These are phyloP conservation scores for Nasonia oneida DNA, from an alignment of 2,888 invertebrate species.

Conservation along the genomic window DNA sequence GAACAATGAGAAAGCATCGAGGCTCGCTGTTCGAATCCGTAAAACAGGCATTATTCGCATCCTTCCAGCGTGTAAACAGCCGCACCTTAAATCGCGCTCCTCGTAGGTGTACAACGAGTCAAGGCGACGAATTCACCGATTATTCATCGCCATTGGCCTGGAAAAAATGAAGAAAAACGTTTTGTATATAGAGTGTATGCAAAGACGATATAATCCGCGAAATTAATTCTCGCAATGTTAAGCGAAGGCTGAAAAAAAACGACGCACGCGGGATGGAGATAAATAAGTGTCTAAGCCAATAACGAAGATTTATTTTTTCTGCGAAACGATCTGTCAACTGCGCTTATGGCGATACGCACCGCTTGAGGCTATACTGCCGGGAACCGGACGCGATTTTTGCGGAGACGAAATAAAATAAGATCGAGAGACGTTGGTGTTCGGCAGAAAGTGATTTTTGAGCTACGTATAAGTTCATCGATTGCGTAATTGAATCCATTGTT, in stretches of 20 bases:
- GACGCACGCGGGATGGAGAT: conserved; percentile 9
- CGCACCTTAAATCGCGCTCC: background rate
- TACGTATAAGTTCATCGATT: background rate
- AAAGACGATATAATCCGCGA: conserved; percentile 8
- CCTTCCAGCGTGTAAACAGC: background rate
- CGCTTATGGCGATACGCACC: conserved; percentile 3
- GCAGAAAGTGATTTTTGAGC: background rate
- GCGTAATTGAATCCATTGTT: background rate
- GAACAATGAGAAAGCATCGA: background rate
- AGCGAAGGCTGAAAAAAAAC: background rate
- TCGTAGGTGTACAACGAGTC: conserved; percentile 2
- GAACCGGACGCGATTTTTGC: background rate
- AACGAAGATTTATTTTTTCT: conserved; percentile 46
- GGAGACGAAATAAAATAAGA: background rate
- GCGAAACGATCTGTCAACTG: conserved; percentile 37
- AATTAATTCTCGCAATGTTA: background rate
- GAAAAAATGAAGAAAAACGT: background rate
- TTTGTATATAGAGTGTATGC: background rate
- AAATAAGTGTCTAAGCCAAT: conserved; percentile 41
- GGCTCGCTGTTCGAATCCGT: background rate
- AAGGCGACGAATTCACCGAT: conserved; percentile 2
- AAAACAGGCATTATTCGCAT: background rate
- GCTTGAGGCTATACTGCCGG: background rate
- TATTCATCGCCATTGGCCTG: conserved; percentile 6
- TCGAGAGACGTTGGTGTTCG: background rate